phyloP scores from a whole-genome alignment of 92 coral and sea anemone genomes.

The Porites cylindrica region DNA sequence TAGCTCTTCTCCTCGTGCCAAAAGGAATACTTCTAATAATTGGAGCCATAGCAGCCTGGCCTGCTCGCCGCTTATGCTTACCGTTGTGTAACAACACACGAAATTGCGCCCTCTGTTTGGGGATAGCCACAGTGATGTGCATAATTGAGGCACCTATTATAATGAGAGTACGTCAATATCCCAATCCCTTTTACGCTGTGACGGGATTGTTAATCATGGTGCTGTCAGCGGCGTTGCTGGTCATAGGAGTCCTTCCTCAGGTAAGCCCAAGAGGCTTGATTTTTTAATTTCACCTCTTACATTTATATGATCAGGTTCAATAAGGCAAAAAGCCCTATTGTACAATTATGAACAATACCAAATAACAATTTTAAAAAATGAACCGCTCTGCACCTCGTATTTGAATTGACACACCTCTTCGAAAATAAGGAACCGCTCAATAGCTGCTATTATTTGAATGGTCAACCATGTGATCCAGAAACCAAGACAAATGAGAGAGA shows the following conservation, averaged over 20 bases:
- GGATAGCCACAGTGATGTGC: slow-evolving; percentile 33
- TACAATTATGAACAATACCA: too few species aligned
- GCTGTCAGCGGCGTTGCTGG: slow-evolving; percentile 19
- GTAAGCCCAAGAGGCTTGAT: background rate
- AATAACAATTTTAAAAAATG: too few species aligned
- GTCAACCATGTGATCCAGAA: too few species aligned
- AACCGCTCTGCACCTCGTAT: too few species aligned
- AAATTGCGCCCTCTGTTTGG: slow-evolving; percentile 35
- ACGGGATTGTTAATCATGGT: slow-evolving; percentile 46
- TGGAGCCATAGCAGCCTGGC: slow-evolving; percentile 58
- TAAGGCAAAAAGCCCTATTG: too few species aligned
- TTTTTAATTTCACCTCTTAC: background rate
- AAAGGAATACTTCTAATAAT: slow-evolving; percentile 43
- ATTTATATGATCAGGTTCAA: too few species aligned
- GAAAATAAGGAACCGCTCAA: too few species aligned
- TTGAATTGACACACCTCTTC: too few species aligned
- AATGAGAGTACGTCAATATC: slow-evolving; percentile 46
- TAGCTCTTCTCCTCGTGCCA: slow-evolving; percentile 45
- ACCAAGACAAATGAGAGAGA: too few species aligned
- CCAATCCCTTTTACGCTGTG: slow-evolving; percentile 47
- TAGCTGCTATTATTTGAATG: too few species aligned
- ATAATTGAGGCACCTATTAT: slow-evolving; percentile 42
- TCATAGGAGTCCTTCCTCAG: slow-evolving; percentile 50
- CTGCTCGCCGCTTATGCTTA: slow-evolving; percentile 44
- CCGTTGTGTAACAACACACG: slow-evolving; percentile 63